Conservation (phyloP, 2,113 vertebrate species). For the Leucoraja erinaceus region DNA sequence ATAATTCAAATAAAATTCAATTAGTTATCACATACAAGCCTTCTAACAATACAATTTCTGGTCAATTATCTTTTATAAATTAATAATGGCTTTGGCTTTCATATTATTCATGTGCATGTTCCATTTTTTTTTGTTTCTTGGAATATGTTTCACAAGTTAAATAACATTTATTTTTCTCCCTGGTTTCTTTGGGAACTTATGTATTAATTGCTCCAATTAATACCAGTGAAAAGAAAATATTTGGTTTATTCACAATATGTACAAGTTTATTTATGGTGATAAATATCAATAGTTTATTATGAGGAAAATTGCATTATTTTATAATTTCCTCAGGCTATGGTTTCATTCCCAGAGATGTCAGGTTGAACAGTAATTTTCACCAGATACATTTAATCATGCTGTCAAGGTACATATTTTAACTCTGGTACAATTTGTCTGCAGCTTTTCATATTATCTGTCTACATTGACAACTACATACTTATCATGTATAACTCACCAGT, state of each 20-base stretch:
- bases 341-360: constrained; percentile 1
- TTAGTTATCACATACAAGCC: too few relatives aligned
- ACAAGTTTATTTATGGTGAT: neutral
- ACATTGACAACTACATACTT: neutral
- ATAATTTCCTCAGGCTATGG: neutral
- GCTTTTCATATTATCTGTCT: neutral
- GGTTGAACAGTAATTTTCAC: neutral
- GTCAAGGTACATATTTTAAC: neutral
- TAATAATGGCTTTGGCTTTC: too few relatives aligned
- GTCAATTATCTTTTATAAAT: too few relatives aligned
- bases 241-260: neutral
- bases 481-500: neutral
- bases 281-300: neutral
- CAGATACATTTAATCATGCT: neutral
- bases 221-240: neutral
- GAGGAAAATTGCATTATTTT: constrained; percentile 16
- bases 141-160: neutral
- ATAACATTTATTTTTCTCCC: neutral
- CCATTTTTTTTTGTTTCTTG: too few relatives aligned
- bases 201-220: neutral
- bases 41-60: too few relatives aligned
- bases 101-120: too few relatives aligned
- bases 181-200: neutral
- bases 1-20: too few relatives aligned
- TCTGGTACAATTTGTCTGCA: neutral